phyloP scores from a whole-genome alignment of 1,140 invertebrate species.

The Papilio xuthus region DNA sequence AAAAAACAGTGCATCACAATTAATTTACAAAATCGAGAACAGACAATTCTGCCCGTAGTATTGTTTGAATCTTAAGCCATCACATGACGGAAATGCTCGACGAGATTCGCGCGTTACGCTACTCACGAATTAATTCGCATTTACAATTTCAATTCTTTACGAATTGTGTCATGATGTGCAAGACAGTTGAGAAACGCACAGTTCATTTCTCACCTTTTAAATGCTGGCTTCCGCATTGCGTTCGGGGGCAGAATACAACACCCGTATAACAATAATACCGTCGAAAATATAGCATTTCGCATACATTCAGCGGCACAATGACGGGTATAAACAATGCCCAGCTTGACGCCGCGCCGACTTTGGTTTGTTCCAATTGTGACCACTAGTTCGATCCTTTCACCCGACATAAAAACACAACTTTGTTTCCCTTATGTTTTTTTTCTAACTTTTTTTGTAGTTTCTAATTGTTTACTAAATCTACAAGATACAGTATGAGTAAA shows the following conservation, averaged over 20 bases:
- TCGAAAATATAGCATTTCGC: slow-evolving; percentile 56
- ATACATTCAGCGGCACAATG: slow-evolving; percentile 52
- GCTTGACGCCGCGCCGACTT: slow-evolving; percentile 40
- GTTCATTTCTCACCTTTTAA: slow-evolving; percentile 54
- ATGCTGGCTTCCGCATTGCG: slow-evolving; percentile 51
- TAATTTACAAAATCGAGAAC: background rate
- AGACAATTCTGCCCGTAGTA: background rate
- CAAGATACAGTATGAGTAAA: too few relatives aligned
- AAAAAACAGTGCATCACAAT: background rate
- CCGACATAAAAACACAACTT: background rate
- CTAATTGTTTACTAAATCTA: background rate
- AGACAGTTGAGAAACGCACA: slow-evolving; percentile 47
- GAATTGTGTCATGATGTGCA: slow-evolving; percentile 46
- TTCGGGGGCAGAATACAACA: slow-evolving; percentile 51
- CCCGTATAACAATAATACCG: slow-evolving; percentile 49
- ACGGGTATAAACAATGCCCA: slow-evolving; percentile 50
- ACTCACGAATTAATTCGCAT: slow-evolving; percentile 33
- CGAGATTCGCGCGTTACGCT: background rate
- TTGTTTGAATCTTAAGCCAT: background rate
- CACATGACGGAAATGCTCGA: background rate
- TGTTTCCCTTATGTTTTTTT: background rate
- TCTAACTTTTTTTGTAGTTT: background rate
- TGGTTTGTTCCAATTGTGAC: slow-evolving; percentile 23
- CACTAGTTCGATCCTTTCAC: background rate
- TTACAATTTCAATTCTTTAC: slow-evolving; percentile 41